phyloP scores from a whole-genome alignment of 2,797 vertebrate genomes.

The Tympanoctomys barrerae region DNA sequence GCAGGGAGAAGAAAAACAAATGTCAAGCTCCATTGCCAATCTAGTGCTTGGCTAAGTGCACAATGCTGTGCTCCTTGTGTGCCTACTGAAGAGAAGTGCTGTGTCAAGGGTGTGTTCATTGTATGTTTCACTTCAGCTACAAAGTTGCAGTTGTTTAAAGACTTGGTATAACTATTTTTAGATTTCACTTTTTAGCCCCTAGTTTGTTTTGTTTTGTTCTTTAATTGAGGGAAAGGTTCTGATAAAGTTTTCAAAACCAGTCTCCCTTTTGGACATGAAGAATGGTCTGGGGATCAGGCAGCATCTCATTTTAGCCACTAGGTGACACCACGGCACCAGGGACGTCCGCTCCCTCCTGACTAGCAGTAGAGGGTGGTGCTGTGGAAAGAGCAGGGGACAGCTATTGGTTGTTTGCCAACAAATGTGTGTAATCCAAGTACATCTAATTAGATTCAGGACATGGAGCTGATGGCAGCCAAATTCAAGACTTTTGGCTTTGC shows the following conservation, averaged over 20 bases:
- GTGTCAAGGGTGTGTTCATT: neutral
- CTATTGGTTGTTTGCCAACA: neutral
- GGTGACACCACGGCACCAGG: neutral
- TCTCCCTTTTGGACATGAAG: neutral
- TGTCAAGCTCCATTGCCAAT: neutral
- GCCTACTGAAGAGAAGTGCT: neutral
- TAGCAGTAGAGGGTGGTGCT: neutral
- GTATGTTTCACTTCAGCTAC: neutral
- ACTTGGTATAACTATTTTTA: neutral
- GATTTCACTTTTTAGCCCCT: neutral
- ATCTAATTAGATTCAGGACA: conserved; percentile 34
- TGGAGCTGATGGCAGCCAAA: conserved; percentile 32
- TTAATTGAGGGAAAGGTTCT: neutral
- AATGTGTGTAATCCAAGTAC: neutral
- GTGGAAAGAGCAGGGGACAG: neutral
- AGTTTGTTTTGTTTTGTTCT: neutral
- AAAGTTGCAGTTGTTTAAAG: conserved; percentile 16
- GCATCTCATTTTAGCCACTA: neutral
- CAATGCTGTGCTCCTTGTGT: too few species aligned
- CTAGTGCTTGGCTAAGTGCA: neutral
- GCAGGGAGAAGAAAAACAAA: neutral
- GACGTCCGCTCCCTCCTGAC: neutral
- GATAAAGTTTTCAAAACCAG: conserved; percentile 5
- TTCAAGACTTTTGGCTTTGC: conserved; percentile 5
- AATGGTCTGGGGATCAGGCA: neutral